Conservation (phyloP, 2,888 invertebrate species). For the Epistrophe eligans region DNA sequence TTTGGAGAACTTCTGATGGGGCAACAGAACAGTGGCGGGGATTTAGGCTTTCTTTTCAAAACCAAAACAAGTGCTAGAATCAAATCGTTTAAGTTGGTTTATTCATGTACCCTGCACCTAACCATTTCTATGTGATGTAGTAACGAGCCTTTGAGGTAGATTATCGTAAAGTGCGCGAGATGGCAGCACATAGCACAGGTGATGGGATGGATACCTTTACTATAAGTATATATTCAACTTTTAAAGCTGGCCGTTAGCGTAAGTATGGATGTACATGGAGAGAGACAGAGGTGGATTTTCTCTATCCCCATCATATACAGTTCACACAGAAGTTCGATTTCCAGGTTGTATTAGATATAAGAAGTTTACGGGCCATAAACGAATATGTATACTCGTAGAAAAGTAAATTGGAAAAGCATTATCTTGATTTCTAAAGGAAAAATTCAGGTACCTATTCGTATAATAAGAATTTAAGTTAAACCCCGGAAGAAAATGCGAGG, state of each 20-base stretch:
- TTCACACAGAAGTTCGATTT: slow-evolving; percentile 15
- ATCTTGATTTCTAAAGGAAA: slow-evolving; percentile 23
- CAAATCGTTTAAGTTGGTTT: slow-evolving; percentile 43
- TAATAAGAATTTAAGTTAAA: slow-evolving; percentile 2
- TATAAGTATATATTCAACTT: not conserved
- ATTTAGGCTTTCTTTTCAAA: slow-evolving; percentile 3
- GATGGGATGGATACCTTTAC: slow-evolving; percentile 18
- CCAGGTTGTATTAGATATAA: not conserved
- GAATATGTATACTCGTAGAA: not conserved
- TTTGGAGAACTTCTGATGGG: slow-evolving; percentile 43
- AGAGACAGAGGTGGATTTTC: slow-evolving; percentile 5
- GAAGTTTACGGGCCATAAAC: slow-evolving; percentile 29
- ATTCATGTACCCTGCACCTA: slow-evolving; percentile 6
- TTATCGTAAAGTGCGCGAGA: slow-evolving; percentile 20
- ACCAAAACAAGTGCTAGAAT: slow-evolving; percentile 35
- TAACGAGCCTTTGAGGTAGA: slow-evolving; percentile 20
- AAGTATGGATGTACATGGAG: not conserved
- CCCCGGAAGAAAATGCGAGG: slow-evolving; percentile 13
- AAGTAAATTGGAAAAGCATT: slow-evolving; percentile 36
- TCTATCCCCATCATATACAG: not conserved
- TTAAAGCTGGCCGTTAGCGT: slow-evolving; percentile 11
- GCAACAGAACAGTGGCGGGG: not conserved
- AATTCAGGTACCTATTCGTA: not conserved
- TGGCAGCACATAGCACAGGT: slow-evolving; percentile 20
- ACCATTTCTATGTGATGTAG: not conserved